Conservation (phyloP, 2,888 invertebrate genomes). For the Lepidochrysops patricia region DNA sequence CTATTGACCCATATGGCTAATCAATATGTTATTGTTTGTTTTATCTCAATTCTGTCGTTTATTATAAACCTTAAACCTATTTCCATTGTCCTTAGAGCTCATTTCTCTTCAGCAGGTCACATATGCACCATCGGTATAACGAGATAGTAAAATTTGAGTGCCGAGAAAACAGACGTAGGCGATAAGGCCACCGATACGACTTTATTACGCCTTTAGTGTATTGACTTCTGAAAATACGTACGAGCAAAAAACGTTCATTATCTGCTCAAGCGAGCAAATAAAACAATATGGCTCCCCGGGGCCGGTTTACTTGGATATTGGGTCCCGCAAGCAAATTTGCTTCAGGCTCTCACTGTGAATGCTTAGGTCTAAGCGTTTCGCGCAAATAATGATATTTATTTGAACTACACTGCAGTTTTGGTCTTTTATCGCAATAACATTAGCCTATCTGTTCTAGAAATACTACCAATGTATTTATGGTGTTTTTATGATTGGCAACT, state of each 20-base stretch:
- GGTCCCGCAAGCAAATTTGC: slow-evolving; percentile 69
- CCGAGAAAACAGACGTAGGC: slow-evolving; percentile 31
- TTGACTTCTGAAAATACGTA: slow-evolving; percentile 51
- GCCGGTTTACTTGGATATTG: slow-evolving; percentile 64
- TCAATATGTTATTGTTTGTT: slow-evolving; percentile 5
- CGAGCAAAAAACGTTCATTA: slow-evolving; percentile 65
- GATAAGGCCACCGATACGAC: slow-evolving; percentile 38
- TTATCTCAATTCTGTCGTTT: slow-evolving; percentile 11
- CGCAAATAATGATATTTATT: slow-evolving; percentile 41
- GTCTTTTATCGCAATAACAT: neutral
- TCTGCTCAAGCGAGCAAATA: slow-evolving; percentile 58
- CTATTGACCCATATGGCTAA: slow-evolving; percentile 28
- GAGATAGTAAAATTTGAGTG: slow-evolving; percentile 42
- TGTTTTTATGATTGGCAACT: too few species aligned
- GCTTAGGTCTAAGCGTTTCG: slow-evolving; percentile 54
- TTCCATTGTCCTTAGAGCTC: slow-evolving; percentile 23
- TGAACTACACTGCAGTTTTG: slow-evolving; percentile 24
- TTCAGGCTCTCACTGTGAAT: slow-evolving; percentile 60
- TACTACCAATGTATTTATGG: too few species aligned
- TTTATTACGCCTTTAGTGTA: slow-evolving; percentile 60
- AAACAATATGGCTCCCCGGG: slow-evolving; percentile 62
- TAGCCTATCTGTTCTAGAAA: neutral
- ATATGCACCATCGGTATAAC: slow-evolving; percentile 41
- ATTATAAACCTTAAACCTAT: neutral
- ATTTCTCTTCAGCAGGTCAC: slow-evolving; percentile 27